Evolutionary conservation across 2,888 invertebrate genomes (phyloP), one percentile per base, ranked within the genome.

Genomic region (Mesochorus sp.): DNA sequence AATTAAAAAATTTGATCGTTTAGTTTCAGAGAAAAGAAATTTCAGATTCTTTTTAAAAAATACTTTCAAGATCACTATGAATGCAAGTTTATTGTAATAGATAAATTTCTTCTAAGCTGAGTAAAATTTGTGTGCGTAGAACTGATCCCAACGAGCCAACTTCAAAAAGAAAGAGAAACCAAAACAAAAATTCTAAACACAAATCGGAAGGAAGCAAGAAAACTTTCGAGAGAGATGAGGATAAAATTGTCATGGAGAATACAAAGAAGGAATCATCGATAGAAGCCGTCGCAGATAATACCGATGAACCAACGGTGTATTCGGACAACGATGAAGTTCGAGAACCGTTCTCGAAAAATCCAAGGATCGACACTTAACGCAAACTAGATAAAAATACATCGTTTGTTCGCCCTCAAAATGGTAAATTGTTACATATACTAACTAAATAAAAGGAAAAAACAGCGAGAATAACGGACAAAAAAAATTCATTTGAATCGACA

Each of bases 151-250:
- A 61, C 14, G 92, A 93, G 6, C 94, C 93, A 86, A 92, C 93
- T 78, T 87, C 92, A 0, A 95, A 95, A 85, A 94, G 94, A 62
- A 91, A 92, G 81, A 92, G 90, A 26, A 95, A 95, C 87, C 95
- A 95, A 87, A 95, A 95, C 84, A 95, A 95, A 85, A 91, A 94
- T 59, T 53, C 74, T 10, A 75, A 71, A 24, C 62, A 73, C n/a
- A 34, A 42, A 57, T 5, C 12, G 26, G 84, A 86, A 14, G 1
- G 26, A 68, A 1, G 26, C 14, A 19, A 24, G 21, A 1, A 10
- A 61, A 61, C n/a, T 17, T 1, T 51, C 24, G 17, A 44, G n/a
- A 53, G 2, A 21, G 34, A 26, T 6, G 49, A 47, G 0, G 2
- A 8, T 19, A 4, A 47, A 2, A 14, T 21, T 12, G 8, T 12